Conservation (phyloP, 92 coral and sea anemone species). For the Hydrozoanthus gracilis region DNA sequence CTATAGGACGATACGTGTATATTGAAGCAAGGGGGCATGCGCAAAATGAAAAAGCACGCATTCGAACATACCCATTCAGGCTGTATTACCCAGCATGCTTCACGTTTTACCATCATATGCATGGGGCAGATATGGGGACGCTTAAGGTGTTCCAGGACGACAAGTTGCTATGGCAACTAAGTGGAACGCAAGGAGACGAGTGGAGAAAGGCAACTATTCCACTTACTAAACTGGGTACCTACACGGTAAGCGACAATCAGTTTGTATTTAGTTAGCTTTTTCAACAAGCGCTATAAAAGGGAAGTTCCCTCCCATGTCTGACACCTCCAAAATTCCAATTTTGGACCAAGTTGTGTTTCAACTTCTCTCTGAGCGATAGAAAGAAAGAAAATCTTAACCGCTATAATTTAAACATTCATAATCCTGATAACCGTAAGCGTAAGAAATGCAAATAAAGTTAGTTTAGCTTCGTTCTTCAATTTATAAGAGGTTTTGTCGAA, state of each 20-base stretch:
- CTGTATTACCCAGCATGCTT: conserved; percentile 38
- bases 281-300: too few relatives aligned
- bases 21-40: background rate
- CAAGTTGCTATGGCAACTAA: conserved; percentile 30
- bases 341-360: too few relatives aligned
- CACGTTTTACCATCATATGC: conserved; percentile 36
- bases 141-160: conserved; percentile 26
- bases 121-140: conserved; percentile 34
- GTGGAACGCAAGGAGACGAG: conserved; percentile 30
- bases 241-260: background rate
- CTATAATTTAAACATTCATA: too few relatives aligned
- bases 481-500: too few relatives aligned
- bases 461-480: too few relatives aligned
- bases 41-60: conserved; percentile 2
- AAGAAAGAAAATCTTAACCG: too few relatives aligned
- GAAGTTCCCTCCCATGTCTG: too few relatives aligned
- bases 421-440: too few relatives aligned
- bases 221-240: background rate
- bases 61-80: conserved; percentile 25
- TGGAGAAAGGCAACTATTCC: conserved; percentile 41
- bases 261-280: too few relatives aligned
- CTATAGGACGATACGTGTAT: conserved; percentile 33
- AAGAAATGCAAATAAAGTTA: too few relatives aligned
- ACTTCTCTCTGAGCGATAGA: too few relatives aligned
- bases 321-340: too few relatives aligned